Base-by-base conservation (phyloP, 1,140 invertebrate genomes). In the Trypoxylus dichotomus region DNA sequence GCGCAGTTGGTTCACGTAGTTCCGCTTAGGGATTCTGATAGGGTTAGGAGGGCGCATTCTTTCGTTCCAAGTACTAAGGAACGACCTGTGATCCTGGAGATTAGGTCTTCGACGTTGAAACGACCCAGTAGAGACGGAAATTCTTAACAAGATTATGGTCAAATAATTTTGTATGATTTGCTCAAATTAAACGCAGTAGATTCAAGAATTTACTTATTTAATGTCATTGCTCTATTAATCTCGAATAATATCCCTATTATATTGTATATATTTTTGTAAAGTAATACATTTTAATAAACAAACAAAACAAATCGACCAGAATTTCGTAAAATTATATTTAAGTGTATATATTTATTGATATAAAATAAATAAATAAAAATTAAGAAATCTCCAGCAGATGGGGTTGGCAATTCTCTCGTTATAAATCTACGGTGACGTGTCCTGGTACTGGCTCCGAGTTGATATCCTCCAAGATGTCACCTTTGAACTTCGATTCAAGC, bases 1-100 rank as follows among this genome's bases (percentile, higher is more conserved):
- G 88, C 91, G 21, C 89, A 91, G 84, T 85, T 93, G 29, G 87
- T 90, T 71, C 82, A 83, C 54, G 80, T 85, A 13, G 78, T 79
- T 72, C 84, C 85, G 7, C 77, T 82, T 32, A 80, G 81, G 77
- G 81, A 82, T 78, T 85, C 85, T n/a, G 88, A 88, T 42, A 83
- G 86, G 79, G 87, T 91, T 24, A 84, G 90, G 83, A 85, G 90
- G 78, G 87, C 89, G 0, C 87, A 90, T 79, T 91, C 90, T 25
- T 91, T 91, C 82, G 89, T 91, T 83, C 89, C 90, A 1, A 88
- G 88, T 19, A 90, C 89, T 3, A 88, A 88, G 81, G 87, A 90
- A 79, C 83, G 86, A 78, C 86, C 86, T 32, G 78, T 85, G 19
- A 25, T 83, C 3, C 41, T 85, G 63, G 83, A 85, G 76, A 81